Evolutionary conservation across 1,140 invertebrate genomes (phyloP).

Genomic region (Potamilus streckersoni): DNA sequence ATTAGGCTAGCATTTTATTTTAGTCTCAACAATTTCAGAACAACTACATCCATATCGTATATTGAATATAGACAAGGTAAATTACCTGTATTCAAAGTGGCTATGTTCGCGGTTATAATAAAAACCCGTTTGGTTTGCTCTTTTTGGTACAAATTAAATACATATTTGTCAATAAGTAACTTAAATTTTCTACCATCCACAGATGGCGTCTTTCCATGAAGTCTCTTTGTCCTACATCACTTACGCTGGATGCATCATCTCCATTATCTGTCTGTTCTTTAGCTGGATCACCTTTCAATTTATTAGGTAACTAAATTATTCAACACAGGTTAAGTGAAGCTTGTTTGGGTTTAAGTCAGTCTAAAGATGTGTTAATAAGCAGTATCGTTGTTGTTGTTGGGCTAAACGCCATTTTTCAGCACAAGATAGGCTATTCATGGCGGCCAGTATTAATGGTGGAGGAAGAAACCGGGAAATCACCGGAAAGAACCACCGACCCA

Average conservation of each 20-base stretch:
- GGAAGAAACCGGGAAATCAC: too few species aligned
- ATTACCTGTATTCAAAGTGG: not conserved
- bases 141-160: not conserved
- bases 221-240: conserved; percentile 83
- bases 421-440: too few species aligned
- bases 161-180: not conserved
- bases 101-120: not conserved
- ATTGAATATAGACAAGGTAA: not conserved
- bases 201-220: conserved; percentile 52
- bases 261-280: conserved; percentile 83
- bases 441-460: too few species aligned
- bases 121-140: not conserved
- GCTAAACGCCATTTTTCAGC: too few species aligned
- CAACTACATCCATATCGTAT: not conserved
- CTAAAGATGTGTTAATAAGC: not conserved
- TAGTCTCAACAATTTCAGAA: not conserved
- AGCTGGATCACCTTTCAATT: conserved; percentile 88
- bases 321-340: not conserved
- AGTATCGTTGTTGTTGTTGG: too few species aligned
- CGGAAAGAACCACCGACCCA: too few species aligned
- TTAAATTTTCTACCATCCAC: conserved; percentile 15
- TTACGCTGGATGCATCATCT: conserved; percentile 86
- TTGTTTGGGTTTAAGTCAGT: not conserved
- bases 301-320: conserved; percentile 71
- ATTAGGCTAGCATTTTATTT: not conserved